Base-by-base conservation (phyloP, 2,888 invertebrate species). In the Drosophila neutralis region DNA sequence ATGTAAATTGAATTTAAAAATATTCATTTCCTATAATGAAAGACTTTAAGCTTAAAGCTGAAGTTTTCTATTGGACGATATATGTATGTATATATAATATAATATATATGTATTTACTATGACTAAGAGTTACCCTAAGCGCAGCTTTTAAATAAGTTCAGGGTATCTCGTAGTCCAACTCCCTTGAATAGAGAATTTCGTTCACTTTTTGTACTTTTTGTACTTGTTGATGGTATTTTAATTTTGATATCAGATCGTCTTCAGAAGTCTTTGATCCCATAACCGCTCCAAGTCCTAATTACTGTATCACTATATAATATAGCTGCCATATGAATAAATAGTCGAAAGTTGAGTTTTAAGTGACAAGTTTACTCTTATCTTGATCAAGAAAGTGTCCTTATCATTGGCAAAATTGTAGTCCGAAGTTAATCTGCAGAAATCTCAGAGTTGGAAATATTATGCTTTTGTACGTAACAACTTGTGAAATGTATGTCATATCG, bases 1-100 rank as follows among this genome's bases (percentile, higher is more conserved):
- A 42, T 61, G 53, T 5, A 35, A 76, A 66, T 61, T 60, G 21
- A 79, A 71, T 68, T 71, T 76, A 33, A 71, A 69, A 65, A 67
- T 45, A 36, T 45, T 29, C 56, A 65, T 56, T 38, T n/a, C 15
- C 21, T 18, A 40, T 21, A 15, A n/a, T 13, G 15, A 15, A n/a
- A 3, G 4, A 6, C 13, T 29, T 38, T n/a, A 24, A 38, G 38
- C 10, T 11, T 33, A 2, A 6, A 45, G 7, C 4, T 24, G 4
- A 7, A 7, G 15, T 21, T 15, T 45, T 15, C 45, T 24, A 24
- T 24, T 33, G 10, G 33, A 33, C 4, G 10, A 36, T 15, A 15
- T 15, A 6, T 36, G 0, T 36, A 13, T 21, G 7, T 36, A 6
- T 35, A 11, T 42, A 21, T 13, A 6, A 11, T n/a, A 3, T 11